Base-by-base conservation (phyloP, 2,888 invertebrate genomes). In the Parnassius orleans region DNA sequence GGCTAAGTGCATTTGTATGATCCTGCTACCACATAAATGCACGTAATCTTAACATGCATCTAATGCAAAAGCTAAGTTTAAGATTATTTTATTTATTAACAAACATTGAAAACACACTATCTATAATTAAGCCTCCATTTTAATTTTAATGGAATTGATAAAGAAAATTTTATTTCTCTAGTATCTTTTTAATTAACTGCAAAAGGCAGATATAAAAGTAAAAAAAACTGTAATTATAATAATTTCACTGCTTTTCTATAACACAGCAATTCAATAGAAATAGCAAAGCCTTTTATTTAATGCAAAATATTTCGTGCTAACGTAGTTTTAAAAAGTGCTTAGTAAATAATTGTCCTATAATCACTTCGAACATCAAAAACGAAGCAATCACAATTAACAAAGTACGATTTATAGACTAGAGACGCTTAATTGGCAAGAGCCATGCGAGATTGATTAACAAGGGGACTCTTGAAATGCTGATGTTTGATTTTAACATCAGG, bases 391-490 rank as follows among this genome's bases (percentile, higher is more conserved):
- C 53, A 61, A 57, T 53, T 57, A 57, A 61, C 42, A 61, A 48
- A 53, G 47, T 53, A 43, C 10, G 57, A 61, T 61, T 61, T 61
- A 57, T 57, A 14, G 57, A 47, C 42, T 19, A 42, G 10, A 19
- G 43, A 57, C 10, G 42, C 57, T 61, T 57, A 57, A 61, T 57
- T 61, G 56, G 42, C 57, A 43, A 53, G 57, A 53, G 52, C 48
- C 57, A 61, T 57, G 53, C 61, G 48, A 57, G 61, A 57, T 61
- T 46, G 53, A 53, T 57, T 12, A 61, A 33, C 33, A 60, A 47
- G 43, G 42, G 43, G 42, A 24, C 47, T 14, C 19, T 60, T 43
- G 41, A 54, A 54, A 60, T 48, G 54, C 43, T 48, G 48, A 50
- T 50, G 19, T 54, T 54, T 48, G 54, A 43, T 33, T 53, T 48